A percentile compares a stretch with the other conserved stretches of the same genome.
These are phyloP conservation scores for Lagorchestes hirsutus DNA, from an alignment of 2,797 vertebrate species.

Conservation along the genomic window DNA sequence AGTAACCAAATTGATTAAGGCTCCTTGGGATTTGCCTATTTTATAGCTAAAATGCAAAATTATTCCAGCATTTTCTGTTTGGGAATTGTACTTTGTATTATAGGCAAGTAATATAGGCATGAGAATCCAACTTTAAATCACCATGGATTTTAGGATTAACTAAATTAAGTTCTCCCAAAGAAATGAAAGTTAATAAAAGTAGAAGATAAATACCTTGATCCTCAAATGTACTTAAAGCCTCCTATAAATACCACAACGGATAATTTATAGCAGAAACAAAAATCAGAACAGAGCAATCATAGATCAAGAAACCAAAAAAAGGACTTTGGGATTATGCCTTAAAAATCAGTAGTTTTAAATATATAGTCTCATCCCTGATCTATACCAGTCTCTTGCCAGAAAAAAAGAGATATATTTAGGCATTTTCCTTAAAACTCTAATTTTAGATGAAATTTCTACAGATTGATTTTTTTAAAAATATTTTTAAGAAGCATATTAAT, in stretches of 20 bases:
- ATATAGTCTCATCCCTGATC: not conserved
- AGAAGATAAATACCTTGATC: not conserved
- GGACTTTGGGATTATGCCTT: constrained; percentile 6
- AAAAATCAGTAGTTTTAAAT: constrained; percentile 27
- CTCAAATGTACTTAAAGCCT: not conserved
- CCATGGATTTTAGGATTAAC: constrained; percentile 36
- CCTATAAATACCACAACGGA: not conserved
- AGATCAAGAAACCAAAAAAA: not conserved
- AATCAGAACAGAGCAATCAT: not conserved
- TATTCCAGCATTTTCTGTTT: constrained; percentile 14
- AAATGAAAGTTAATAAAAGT: not conserved
- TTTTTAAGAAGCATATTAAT: not conserved
- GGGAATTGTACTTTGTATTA: constrained; percentile 14
- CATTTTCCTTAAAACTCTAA: constrained; percentile 2
- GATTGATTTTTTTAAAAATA: constrained; percentile 2
- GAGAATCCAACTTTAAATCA: constrained; percentile 23
- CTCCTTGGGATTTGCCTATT: not conserved
- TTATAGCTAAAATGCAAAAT: constrained; percentile 31
- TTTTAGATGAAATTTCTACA: constrained; percentile 17
- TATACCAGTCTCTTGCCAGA: not conserved
- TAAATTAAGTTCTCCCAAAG: constrained; percentile 8
- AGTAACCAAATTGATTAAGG: not conserved
- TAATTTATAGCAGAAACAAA: not conserved
- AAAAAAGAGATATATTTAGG: not conserved
- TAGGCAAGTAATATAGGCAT: not conserved